Conservation (phyloP, 2,113 vertebrate species). For the Nyctibius bracteatus region DNA sequence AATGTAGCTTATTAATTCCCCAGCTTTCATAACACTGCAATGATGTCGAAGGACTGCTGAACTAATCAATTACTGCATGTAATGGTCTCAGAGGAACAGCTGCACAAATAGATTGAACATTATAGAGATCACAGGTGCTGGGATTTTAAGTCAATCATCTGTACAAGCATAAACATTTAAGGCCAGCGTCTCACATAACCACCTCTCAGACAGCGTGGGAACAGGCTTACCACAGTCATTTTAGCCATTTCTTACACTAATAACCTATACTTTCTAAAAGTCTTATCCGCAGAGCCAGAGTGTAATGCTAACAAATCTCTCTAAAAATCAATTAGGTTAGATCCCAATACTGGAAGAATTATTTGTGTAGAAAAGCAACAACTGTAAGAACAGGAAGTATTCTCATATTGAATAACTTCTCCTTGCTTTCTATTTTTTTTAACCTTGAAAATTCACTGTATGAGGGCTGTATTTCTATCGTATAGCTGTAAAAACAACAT, state of each 20-base stretch:
- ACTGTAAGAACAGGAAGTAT: background rate
- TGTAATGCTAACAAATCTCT: conserved; percentile 18
- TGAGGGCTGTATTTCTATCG: background rate
- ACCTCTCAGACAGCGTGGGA: conserved; percentile 31
- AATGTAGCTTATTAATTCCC: background rate
- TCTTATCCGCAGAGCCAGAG: conserved; percentile 13
- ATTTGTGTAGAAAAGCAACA: background rate
- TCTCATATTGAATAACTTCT: background rate
- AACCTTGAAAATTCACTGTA: background rate
- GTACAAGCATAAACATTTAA: conserved; percentile 17
- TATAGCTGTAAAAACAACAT: background rate
- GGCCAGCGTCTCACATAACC: background rate
- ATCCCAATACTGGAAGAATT: background rate
- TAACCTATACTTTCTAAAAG: background rate
- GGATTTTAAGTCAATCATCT: conserved; percentile 35
- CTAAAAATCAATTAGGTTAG: conserved; percentile 7
- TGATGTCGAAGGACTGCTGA: background rate
- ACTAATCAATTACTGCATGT: conserved; percentile 38
- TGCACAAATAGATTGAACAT: conserved; percentile 36
- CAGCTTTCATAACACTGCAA: background rate
- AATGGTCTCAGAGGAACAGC: conserved; percentile 4
- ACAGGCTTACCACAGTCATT: conserved; percentile 13
- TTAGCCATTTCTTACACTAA: background rate
- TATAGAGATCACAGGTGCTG: conserved; percentile 46
- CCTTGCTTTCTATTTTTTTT: background rate